These are phyloP conservation scores for Rhinophrynus dorsalis DNA, from an alignment of 2,797 vertebrate genomes.

Conservation along the genomic window DNA sequence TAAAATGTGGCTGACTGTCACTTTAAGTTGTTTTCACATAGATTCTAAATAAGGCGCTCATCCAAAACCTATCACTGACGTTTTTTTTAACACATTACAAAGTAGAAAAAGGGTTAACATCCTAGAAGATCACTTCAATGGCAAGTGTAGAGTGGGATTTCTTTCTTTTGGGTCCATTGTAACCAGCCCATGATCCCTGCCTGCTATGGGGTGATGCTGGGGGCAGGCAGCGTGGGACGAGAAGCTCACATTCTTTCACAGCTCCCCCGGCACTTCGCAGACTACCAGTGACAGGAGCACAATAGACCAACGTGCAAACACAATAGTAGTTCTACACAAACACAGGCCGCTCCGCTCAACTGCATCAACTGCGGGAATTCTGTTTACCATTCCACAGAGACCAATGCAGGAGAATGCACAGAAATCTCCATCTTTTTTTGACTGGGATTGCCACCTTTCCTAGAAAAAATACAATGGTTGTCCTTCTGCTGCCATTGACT, in stretches of 20 bases:
- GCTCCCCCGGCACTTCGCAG: conserved; percentile 42
- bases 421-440: neutral
- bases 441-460: no score
- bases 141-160: neutral
- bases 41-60: no score
- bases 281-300: conserved; percentile 44
- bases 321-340: conserved; percentile 42
- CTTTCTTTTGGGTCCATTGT: conserved; percentile 4
- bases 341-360: conserved; percentile 26
- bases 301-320: conserved; percentile 39
- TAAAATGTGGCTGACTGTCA: no score
- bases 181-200: conserved; percentile 5
- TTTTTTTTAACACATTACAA: no score
- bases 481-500: no score
- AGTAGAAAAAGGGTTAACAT: no score
- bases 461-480: no score
- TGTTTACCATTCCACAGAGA: conserved; percentile 38
- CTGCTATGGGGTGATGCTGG: conserved; percentile 32
- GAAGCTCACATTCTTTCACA: conserved; percentile 40
- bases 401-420: conserved; percentile 23
- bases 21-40: no score
- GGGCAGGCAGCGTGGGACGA: conserved; percentile 46
- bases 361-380: conserved; percentile 34
- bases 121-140: conserved; percentile 2
- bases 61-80: no score